A percentile compares a stretch with the other conserved stretches of the same genome.
Evolutionary conservation across 1,140 invertebrate species (phyloP).

Genomic region (Pseudomyrmex sp.): DNA sequence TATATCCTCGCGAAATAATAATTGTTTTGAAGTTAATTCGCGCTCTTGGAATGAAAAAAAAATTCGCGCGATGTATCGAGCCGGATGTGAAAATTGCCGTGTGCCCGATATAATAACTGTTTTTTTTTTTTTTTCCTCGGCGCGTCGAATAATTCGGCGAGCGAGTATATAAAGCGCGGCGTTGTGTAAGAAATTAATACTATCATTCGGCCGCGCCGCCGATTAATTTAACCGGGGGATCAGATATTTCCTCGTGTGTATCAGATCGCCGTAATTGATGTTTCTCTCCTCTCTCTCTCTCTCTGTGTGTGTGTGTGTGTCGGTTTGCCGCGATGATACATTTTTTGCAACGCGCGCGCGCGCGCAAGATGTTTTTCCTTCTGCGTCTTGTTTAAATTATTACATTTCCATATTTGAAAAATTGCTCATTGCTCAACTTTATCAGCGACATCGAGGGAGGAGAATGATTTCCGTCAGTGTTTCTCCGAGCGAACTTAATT

Average conservation of each 20-base stretch:
- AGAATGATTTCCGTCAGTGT: background rate
- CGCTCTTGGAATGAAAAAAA: too few species aligned
- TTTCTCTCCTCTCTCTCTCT: constrained; percentile 31
- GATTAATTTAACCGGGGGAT: constrained; percentile 63
- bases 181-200: constrained; percentile 65
- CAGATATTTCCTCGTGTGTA: constrained; percentile 58
- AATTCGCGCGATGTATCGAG: too few species aligned
- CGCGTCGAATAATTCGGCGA: constrained; percentile 25
- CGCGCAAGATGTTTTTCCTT: background rate
- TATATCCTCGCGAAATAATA: background rate
- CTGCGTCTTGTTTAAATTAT: constrained; percentile 34
- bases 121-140: background rate
- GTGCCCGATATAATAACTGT: background rate
- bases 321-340: constrained; percentile 15
- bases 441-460: background rate
- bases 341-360: background rate
- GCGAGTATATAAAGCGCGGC: background rate
- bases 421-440: constrained; percentile 13
- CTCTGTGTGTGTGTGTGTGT: background rate
- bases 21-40: background rate
- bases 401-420: constrained; percentile 37
- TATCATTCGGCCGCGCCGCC: constrained; percentile 59
- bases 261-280: constrained; percentile 67
- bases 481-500: constrained; percentile 27
- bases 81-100: constrained; percentile 12